A percentile compares a stretch with the other conserved stretches of the same genome.
Evolutionary conservation across 2,888 invertebrate genomes (phyloP).

Genomic region (Epiperipatus broadwayi): DNA sequence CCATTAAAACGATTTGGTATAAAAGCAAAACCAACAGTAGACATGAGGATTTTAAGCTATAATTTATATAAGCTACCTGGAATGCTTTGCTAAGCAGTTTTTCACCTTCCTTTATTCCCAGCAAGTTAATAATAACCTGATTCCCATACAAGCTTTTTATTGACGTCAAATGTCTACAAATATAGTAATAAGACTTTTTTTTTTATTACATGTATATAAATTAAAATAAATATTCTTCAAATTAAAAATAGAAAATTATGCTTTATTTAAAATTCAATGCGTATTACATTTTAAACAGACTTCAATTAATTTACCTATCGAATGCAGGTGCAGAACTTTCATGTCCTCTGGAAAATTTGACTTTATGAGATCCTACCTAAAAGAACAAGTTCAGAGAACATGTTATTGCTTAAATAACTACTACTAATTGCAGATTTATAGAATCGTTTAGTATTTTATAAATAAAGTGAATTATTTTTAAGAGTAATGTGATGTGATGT

Average conservation of each 20-base stretch:
- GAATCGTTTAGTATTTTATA: too few species aligned
- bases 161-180: conserved; percentile 46
- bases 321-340: conserved; percentile 85
- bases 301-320: conserved; percentile 50
- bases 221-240: too few species aligned
- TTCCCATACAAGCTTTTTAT: conserved; percentile 76
- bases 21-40: not conserved
- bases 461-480: too few species aligned
- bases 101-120: conserved; percentile 85
- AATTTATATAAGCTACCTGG: conserved; percentile 35
- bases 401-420: too few species aligned
- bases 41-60: not conserved
- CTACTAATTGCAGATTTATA: too few species aligned
- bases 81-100: conserved; percentile 81
- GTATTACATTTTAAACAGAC: too few species aligned
- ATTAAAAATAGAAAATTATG: too few species aligned
- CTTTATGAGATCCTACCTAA: conserved; percentile 89
- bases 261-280: too few species aligned
- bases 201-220: too few species aligned
- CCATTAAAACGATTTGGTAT: not conserved
- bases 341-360: conserved; percentile 82
- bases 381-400: too few species aligned
- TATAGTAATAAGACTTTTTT: too few species aligned
- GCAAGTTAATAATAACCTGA: conserved; percentile 72
- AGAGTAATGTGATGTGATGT: too few species aligned